Percentiles rank a stretch among this genome's conserved stretches.
Evolutionary conservation across 1,140 invertebrate genomes (phyloP).

Genomic region (Ectropis grisescens): DNA sequence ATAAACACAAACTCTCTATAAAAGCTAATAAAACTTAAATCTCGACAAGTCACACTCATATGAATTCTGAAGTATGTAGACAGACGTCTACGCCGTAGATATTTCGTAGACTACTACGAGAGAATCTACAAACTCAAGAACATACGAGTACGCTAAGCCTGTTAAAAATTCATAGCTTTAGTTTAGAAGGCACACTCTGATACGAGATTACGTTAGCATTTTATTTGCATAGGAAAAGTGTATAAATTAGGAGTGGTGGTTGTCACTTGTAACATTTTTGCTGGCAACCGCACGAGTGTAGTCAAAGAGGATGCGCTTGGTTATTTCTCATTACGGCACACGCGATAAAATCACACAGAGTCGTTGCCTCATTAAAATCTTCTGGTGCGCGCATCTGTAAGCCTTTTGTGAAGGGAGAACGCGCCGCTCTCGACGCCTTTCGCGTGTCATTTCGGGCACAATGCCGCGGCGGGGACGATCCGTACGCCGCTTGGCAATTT

Average conservation of each 20-base stretch:
- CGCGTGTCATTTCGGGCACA: constrained; percentile 66
- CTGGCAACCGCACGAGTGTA: constrained; percentile 36
- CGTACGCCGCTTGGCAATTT: constrained; percentile 41
- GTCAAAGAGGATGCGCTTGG: constrained; percentile 63
- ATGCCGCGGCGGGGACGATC: constrained; percentile 45
- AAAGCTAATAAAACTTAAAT: too few species aligned
- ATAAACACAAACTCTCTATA: too few species aligned
- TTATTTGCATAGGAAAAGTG: too few species aligned
- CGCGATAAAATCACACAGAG: constrained; percentile 65
- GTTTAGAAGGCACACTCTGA: too few species aligned
- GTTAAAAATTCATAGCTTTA: too few species aligned
- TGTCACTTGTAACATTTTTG: constrained; percentile 44
- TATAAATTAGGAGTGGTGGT: too few species aligned
- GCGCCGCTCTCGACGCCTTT: constrained; percentile 59
- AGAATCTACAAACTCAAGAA: too few species aligned
- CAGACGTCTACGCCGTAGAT: constrained; percentile 4
- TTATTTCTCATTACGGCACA: constrained; percentile 66
- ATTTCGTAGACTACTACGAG: too few species aligned
- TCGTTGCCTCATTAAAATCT: constrained; percentile 70
- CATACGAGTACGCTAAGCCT: too few species aligned
- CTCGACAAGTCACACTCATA: too few species aligned
- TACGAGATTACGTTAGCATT: too few species aligned
- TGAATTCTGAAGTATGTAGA: too few species aligned
- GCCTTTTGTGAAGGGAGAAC: constrained; percentile 60
- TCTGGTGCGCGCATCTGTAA: constrained; percentile 66